These are phyloP conservation scores for Origma solitaria DNA, from an alignment of 2,113 vertebrate genomes.

Conservation along the genomic window DNA sequence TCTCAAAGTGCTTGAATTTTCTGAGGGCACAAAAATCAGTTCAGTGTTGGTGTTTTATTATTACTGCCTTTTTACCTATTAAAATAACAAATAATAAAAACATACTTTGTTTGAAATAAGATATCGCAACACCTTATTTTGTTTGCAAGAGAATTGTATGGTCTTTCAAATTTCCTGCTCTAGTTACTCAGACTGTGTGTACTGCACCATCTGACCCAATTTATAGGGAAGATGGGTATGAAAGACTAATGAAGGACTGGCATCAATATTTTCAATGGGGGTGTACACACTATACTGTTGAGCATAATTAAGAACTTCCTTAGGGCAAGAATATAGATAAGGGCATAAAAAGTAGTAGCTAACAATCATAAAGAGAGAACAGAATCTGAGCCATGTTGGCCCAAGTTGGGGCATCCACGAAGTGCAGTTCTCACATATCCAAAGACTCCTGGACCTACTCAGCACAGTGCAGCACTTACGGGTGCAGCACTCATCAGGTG, in stretches of 20 bases:
- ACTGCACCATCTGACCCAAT: neutral
- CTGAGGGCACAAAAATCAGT: neutral
- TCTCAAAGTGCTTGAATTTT: neutral
- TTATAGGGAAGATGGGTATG: neutral
- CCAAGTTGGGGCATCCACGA: neutral
- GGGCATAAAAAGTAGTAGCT: neutral
- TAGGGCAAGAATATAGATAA: neutral
- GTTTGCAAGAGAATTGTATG: neutral
- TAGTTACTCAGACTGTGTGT: neutral
- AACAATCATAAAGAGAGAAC: neutral
- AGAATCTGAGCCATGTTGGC: neutral
- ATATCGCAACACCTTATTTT: neutral
- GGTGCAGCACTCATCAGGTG: neutral
- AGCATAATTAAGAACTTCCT: neutral
- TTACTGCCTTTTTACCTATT: neutral
- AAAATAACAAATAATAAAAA: neutral
- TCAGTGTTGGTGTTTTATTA: neutral
- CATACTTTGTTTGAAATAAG: neutral
- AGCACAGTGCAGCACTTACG: neutral
- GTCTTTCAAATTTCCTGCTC: neutral
- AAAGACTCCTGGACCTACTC: neutral
- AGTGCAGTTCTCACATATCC: accelerated
- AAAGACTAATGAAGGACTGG: neutral
- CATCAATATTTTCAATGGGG: neutral
- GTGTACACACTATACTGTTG: neutral